Base-by-base conservation (phyloP, 2,888 invertebrate genomes). In the Lithophane leautieri region DNA sequence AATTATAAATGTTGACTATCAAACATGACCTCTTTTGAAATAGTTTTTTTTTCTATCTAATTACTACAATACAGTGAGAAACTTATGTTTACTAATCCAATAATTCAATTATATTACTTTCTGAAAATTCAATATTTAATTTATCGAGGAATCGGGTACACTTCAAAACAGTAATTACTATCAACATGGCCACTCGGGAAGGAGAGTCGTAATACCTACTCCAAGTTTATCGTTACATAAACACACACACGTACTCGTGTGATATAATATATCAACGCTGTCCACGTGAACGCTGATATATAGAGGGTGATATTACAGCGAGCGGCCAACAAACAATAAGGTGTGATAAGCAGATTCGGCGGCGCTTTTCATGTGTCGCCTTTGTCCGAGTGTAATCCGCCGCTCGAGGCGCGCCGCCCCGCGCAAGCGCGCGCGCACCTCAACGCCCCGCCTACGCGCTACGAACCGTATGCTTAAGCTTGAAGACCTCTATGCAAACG, bases 301-400 rank as follows among this genome's bases (percentile, higher is more conserved):
- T 94, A 93, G 93, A 90, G 92, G 94, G 94, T 90, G 92, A 93
- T 94, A 94, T 93, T 90, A 91, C 90, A 83, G 88, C 89, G 88
- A 89, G 91, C 93, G 93, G 93, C 91, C 93, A 90, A 91, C 94
- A 92, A 94, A 95, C 95, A 95, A 95, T 95, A 93, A 93, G 91
- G 92, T 89, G 92, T 91, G 96, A 96, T 96, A 96, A 95, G 95
- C 90, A 94, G 94, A 94, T 95, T 94, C 92, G 94, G 93, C 96
- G 96, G 96, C 92, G 82, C 93, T 89, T 96, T 96, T 96, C 91
- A 96, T 94, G 95, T 95, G 78, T 89, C 89, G 92, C 94, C 95
- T 96, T 96, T 96, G 95, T 95, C 94, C 93, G 91, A 92, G 91
- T 88, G 87, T 95, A 93, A 94, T 94, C 94, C 94, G 92, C 95